A percentile compares a stretch with the other conserved stretches of the same genome.
These are phyloP conservation scores for Ptychochromis oligacanthus DNA, from an alignment of 2,113 vertebrate species.

Conservation along the genomic window DNA sequence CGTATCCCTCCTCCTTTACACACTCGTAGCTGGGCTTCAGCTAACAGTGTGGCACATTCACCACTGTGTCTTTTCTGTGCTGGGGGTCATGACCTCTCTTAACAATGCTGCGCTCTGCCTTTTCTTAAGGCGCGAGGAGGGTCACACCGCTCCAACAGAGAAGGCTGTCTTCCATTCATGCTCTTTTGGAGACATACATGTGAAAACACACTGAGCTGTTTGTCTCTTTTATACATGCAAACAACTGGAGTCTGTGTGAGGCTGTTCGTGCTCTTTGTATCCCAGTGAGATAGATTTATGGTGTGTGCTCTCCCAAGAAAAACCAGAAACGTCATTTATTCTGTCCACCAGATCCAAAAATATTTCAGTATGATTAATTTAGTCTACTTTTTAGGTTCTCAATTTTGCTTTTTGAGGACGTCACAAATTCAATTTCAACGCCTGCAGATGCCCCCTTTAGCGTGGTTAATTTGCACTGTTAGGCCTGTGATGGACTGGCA, in stretches of 20 bases:
- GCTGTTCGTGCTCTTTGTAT: background rate
- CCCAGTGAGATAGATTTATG: constrained; percentile 42
- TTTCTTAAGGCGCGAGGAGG: constrained; percentile 53
- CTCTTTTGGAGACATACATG: constrained; percentile 38
- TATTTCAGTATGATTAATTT: background rate
- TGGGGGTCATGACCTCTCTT: constrained; percentile 47
- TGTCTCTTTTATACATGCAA: constrained; percentile 63
- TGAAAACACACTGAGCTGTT: constrained; percentile 62
- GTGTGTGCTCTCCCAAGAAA: constrained; percentile 44
- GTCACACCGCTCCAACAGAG: constrained; percentile 32
- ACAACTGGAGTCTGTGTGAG: constrained; percentile 56
- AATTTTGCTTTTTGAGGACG: background rate
- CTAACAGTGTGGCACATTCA: constrained; percentile 59
- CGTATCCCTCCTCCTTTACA: constrained; percentile 13
- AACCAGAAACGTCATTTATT: constrained; percentile 25
- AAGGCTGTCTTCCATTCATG: constrained; percentile 57
- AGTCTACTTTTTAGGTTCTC: background rate
- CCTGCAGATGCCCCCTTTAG: background rate
- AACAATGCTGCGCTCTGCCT: constrained; percentile 36
- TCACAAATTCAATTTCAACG: background rate
- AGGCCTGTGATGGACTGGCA: background rate
- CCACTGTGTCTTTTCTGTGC: constrained; percentile 30
- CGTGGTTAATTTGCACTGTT: background rate
- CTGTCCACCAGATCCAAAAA: constrained; percentile 2
- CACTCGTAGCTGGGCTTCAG: background rate